A percentile compares a stretch with the other conserved stretches of the same genome.
phyloP scores from a whole-genome alignment of 2,888 invertebrate species.

The Psylliodes chrysocephalus region DNA sequence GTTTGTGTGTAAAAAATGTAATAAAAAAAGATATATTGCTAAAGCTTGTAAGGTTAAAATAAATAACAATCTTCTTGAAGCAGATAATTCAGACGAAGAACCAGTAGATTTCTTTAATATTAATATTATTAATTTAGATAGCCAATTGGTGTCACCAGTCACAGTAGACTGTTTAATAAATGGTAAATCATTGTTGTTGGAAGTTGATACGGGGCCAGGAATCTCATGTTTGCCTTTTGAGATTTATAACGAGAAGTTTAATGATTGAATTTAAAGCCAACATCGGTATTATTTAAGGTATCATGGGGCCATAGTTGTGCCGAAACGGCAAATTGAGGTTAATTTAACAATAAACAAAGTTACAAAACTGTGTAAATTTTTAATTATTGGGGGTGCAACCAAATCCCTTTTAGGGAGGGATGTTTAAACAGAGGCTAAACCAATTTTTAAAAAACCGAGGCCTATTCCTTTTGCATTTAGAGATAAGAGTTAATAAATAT shows the following conservation, averaged over 20 bases:
- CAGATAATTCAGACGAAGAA: not conserved
- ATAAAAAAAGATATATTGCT: constrained; percentile 16
- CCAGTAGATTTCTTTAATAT: constrained; percentile 2
- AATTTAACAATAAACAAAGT: too few species aligned
- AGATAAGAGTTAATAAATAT: constrained; percentile 21
- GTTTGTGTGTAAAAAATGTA: constrained; percentile 21
- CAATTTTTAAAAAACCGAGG: constrained; percentile 23
- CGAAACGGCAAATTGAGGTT: too few species aligned
- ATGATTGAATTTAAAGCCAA: not conserved
- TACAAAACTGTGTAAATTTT: too few species aligned
- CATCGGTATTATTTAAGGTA: too few species aligned
- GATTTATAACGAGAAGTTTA: not conserved
- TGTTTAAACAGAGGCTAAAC: constrained; percentile 12
- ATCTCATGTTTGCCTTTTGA: constrained; percentile 13
- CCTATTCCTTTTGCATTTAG: constrained; percentile 21
- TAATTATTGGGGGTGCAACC: not conserved
- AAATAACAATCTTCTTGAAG: constrained; percentile 8
- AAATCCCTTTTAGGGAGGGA: too few species aligned
- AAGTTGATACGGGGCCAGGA: constrained; percentile 19
- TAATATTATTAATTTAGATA: too few species aligned
- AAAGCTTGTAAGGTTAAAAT: constrained; percentile 11
- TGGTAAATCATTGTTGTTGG: constrained; percentile 8
- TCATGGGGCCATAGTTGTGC: too few species aligned
- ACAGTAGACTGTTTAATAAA: not conserved
- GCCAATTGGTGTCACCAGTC: too few species aligned